phyloP scores from a whole-genome alignment of 2,113 vertebrate genomes.

The Crocuta crocuta region DNA sequence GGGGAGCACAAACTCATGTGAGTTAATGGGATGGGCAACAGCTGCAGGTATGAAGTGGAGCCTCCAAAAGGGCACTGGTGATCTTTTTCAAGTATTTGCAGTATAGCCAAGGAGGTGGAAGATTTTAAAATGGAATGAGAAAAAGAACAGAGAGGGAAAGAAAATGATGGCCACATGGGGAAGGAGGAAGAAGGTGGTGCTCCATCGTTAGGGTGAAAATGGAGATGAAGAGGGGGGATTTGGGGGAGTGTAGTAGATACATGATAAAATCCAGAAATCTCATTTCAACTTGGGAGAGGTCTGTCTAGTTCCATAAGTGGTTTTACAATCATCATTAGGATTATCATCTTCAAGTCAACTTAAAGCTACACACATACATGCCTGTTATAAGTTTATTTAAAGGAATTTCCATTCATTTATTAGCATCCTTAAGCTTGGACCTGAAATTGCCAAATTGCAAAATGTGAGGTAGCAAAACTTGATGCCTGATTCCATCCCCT shows the following conservation, averaged over 20 bases:
- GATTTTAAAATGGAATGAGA: not conserved
- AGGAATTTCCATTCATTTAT: not conserved
- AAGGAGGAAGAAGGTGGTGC: not conserved
- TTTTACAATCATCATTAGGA: not conserved
- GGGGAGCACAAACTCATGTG: not conserved
- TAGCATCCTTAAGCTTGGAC: not conserved
- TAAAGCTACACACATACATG: not conserved
- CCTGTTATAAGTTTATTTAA: not conserved
- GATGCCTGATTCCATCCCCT: accelerated
- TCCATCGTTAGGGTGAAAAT: not conserved
- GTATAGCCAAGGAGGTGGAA: not conserved
- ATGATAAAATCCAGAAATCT: not conserved
- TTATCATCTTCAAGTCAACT: not conserved
- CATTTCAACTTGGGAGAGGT: not conserved
- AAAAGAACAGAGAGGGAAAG: not conserved
- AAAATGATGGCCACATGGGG: not conserved
- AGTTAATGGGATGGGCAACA: not conserved
- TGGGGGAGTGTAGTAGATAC: not conserved
- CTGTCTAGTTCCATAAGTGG: not conserved
- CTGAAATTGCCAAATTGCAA: not conserved
- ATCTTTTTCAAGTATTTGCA: not conserved
- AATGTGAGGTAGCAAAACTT: not conserved
- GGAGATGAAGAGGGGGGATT: not conserved
- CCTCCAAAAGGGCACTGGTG: not conserved
- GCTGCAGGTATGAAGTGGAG: not conserved